Percentiles rank a stretch among this genome's conserved stretches.
phyloP scores from a whole-genome alignment of 2,797 vertebrate species.

The Liparis tanakae region DNA sequence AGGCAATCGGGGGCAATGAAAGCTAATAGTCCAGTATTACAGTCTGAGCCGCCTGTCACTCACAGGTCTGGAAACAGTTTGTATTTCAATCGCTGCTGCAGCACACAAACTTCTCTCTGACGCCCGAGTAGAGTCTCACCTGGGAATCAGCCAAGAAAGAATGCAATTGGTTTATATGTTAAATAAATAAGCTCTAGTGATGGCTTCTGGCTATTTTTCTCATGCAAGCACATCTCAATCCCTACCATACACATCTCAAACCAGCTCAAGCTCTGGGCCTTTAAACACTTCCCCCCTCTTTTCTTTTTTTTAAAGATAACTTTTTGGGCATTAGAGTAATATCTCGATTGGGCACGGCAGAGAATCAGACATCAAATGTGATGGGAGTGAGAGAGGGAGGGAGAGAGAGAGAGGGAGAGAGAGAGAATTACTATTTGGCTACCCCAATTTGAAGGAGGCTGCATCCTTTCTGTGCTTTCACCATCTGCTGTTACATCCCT shows the following conservation, averaged over 20 bases:
- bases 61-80: neutral
- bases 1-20: constrained; percentile 33
- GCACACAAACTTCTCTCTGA: neutral
- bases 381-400: neutral
- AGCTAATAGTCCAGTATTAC: constrained; percentile 18
- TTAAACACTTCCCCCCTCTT: neutral
- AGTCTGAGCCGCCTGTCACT: constrained; percentile 37
- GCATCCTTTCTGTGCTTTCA: constrained; percentile 7
- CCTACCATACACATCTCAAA: neutral
- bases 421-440: constrained; percentile 2
- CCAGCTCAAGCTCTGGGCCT: neutral
- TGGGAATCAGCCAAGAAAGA: neutral
- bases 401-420: neutral
- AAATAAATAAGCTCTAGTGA: neutral
- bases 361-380: neutral
- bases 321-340: neutral
- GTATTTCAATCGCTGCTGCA: neutral
- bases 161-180: neutral
- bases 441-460: constrained; percentile 4
- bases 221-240: neutral
- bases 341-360: neutral
- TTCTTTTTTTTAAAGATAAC: neutral
- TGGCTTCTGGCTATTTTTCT: neutral
- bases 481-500: neutral
- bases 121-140: neutral